Percentiles rank a stretch among this genome's conserved stretches.
These are phyloP conservation scores for Anarrhichthys ocellatus DNA, from an alignment of 2,113 vertebrate genomes.

Conservation along the genomic window DNA sequence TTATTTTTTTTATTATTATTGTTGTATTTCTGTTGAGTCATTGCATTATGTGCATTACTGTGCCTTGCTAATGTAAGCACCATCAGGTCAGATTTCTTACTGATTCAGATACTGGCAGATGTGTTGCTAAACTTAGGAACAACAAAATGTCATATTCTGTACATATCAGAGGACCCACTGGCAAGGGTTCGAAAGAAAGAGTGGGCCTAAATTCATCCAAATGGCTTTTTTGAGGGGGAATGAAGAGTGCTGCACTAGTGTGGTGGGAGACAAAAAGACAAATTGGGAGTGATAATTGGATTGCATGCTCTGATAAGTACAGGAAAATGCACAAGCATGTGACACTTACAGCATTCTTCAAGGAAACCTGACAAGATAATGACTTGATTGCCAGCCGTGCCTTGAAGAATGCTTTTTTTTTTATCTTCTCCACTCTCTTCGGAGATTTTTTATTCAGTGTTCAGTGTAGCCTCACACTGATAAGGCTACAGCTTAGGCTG, in stretches of 20 bases:
- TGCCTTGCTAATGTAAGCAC: constrained; percentile 51
- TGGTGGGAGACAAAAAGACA: constrained; percentile 82
- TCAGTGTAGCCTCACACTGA: constrained; percentile 77
- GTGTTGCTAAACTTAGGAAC: constrained; percentile 39
- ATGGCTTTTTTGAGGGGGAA: constrained; percentile 69
- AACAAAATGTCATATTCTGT: constrained; percentile 74
- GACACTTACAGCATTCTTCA: constrained; percentile 85
- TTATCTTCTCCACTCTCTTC: constrained; percentile 61
- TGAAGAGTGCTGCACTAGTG: constrained; percentile 82
- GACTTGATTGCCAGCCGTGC: constrained; percentile 75
- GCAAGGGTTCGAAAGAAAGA: constrained; percentile 72
- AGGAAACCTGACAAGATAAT: constrained; percentile 81
- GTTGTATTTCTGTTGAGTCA: constrained; percentile 42
- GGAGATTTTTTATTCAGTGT: constrained; percentile 74
- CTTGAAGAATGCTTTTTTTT: constrained; percentile 83
- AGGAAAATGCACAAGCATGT: constrained; percentile 77
- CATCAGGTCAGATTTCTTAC: constrained; percentile 27
- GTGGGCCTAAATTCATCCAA: constrained; percentile 76
- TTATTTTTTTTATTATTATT: background rate
- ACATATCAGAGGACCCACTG: constrained; percentile 82
- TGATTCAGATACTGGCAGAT: constrained; percentile 41
- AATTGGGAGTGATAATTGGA: constrained; percentile 80
- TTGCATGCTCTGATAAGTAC: constrained; percentile 85
- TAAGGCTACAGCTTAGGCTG: constrained; percentile 82
- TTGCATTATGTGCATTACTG: constrained; percentile 54